These are phyloP conservation scores for Fabriciana adippe DNA, from an alignment of 2,888 invertebrate species.

Conservation along the genomic window DNA sequence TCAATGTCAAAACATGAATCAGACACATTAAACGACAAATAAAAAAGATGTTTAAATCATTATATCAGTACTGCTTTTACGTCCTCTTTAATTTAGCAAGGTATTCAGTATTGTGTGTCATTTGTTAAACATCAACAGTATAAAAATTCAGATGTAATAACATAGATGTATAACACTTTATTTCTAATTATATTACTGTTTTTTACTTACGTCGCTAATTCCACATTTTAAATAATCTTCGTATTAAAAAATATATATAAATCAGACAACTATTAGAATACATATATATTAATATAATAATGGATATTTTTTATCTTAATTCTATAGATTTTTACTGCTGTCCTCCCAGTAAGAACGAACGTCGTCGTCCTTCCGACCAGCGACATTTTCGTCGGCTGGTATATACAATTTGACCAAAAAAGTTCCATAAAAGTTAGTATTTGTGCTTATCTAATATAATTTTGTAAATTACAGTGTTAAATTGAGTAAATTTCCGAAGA, in stretches of 20 bases:
- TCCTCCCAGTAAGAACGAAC: slow-evolving; percentile 48
- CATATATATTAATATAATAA: too few species aligned
- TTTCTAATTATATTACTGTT: too few species aligned
- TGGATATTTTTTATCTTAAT: background rate
- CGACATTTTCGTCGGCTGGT: slow-evolving; percentile 76
- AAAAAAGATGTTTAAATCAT: background rate
- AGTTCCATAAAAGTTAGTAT: slow-evolving; percentile 72
- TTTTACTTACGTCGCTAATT: too few species aligned
- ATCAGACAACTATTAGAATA: too few species aligned
- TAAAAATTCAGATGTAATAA: too few species aligned
- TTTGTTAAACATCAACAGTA: background rate
- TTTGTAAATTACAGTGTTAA: background rate
- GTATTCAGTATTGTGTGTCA: background rate
- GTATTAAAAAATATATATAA: too few species aligned
- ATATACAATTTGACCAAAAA: slow-evolving; percentile 54
- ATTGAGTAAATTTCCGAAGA: background rate
- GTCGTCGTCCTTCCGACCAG: slow-evolving; percentile 57
- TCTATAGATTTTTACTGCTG: slow-evolving; percentile 49
- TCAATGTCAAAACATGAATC: background rate
- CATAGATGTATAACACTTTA: too few species aligned
- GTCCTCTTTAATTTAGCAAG: background rate
- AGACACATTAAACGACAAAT: background rate
- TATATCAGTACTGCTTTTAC: background rate
- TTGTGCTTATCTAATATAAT: slow-evolving; percentile 13
- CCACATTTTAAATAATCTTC: too few species aligned